Conservation (phyloP, 2,113 vertebrate genomes). For the Microtus ochrogaster region DNA sequence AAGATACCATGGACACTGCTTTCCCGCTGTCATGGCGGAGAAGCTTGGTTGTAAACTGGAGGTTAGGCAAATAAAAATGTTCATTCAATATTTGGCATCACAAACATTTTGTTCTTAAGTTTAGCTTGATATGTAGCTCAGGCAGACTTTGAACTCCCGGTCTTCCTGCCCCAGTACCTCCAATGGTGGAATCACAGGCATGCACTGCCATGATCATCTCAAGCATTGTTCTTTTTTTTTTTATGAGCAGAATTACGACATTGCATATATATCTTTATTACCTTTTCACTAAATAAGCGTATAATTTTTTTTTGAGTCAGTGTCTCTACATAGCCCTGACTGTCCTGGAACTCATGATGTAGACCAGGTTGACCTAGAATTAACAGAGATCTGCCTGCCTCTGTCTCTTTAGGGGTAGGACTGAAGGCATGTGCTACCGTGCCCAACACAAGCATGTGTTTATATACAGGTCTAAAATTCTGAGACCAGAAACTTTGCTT, state of each 20-base stretch:
- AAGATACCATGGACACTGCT: neutral
- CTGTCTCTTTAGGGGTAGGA: neutral
- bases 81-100: constrained; percentile 24
- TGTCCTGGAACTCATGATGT: neutral
- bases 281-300: constrained; percentile 53
- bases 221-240: neutral
- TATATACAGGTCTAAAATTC: neutral
- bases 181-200: neutral
- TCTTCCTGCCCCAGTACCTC: too few species aligned
- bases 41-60: constrained; percentile 33
- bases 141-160: neutral
- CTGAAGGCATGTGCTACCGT: neutral
- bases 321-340: neutral
- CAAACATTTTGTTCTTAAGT: neutral
- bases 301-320: neutral
- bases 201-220: neutral
- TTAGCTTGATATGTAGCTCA: neutral
- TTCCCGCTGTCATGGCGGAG: neutral
- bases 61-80: constrained; percentile 42
- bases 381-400: neutral
- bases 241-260: constrained; percentile 20
- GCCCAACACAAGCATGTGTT: neutral
- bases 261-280: neutral
- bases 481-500: neutral
- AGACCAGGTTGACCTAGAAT: neutral